A percentile compares a stretch with the other conserved stretches of the same genome.
These are phyloP conservation scores for Deilephila elpenor DNA, from an alignment of 2,888 invertebrate species.

Conservation along the genomic window DNA sequence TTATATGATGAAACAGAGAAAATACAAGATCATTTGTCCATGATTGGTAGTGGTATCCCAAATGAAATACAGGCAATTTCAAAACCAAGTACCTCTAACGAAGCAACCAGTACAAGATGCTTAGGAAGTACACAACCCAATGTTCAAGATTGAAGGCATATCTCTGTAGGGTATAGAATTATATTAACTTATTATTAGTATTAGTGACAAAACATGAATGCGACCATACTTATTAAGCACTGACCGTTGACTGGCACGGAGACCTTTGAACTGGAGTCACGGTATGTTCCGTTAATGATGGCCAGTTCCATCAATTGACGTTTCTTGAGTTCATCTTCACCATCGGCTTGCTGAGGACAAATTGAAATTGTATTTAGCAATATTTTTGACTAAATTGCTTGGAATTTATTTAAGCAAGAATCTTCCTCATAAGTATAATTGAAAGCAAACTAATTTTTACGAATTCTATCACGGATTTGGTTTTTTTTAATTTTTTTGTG, in stretches of 20 bases:
- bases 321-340: constrained; percentile 99
- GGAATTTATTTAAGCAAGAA: too few relatives aligned
- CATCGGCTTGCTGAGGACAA: constrained; percentile 94
- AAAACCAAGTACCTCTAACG: not conserved
- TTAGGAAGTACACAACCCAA: too few relatives aligned
- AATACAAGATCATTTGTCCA: not conserved
- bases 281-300: constrained; percentile 99
- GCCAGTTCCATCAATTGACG: constrained; percentile 99
- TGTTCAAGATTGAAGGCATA: not conserved
- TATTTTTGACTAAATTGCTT: too few relatives aligned
- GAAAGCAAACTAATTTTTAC: too few relatives aligned
- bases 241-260: constrained; percentile 92
- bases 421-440: too few relatives aligned
- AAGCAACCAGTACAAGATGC: not conserved
- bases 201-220: constrained; percentile 83
- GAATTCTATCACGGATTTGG: too few relatives aligned
- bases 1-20: not conserved
- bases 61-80: not conserved
- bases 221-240: constrained; percentile 84
- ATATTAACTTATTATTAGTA: constrained; percentile 36
- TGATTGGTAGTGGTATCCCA: not conserved
- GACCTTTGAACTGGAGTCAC: constrained; percentile 96
- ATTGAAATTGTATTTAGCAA: not conserved
- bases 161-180: constrained; percentile 4
- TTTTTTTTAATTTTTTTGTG: too few relatives aligned